phyloP scores from a whole-genome alignment of 2,113 vertebrate species.

The Macheiramphus alcinus region DNA sequence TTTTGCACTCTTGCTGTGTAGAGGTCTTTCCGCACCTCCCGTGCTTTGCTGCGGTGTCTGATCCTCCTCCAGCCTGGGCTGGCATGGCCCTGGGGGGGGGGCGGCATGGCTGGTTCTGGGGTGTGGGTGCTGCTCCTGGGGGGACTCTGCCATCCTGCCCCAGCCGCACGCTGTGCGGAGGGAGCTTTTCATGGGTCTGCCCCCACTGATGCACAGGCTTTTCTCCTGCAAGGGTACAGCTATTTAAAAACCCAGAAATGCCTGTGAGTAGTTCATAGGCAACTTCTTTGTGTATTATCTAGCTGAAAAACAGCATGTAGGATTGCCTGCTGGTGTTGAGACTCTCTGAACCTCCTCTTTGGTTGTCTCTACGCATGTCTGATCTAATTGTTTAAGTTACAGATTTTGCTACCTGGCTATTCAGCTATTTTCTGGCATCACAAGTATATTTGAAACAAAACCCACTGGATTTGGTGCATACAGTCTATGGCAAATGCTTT shows the following conservation, averaged over 20 bases:
- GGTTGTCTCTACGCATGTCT: neutral
- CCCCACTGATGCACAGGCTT: neutral
- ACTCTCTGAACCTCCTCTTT: neutral
- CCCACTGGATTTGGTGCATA: neutral
- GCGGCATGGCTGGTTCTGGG: neutral
- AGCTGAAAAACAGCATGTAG: neutral
- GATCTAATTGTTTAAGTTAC: neutral
- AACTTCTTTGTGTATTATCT: neutral
- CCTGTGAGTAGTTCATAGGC: neutral
- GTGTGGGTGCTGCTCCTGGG: neutral
- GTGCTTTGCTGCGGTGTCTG: accelerated
- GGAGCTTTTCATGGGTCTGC: neutral
- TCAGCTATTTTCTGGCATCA: neutral
- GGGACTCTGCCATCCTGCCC: neutral
- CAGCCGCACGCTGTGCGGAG: accelerated
- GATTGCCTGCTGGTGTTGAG: neutral
- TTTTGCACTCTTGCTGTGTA: too few relatives aligned
- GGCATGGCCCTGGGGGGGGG: too few relatives aligned
- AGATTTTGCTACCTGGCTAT: neutral
- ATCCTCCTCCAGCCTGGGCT: neutral
- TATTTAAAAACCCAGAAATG: neutral
- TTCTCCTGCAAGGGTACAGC: neutral
- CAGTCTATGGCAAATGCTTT: neutral
- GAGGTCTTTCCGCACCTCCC: neutral
- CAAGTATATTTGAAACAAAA: neutral